Evolutionary conservation across 2,888 invertebrate species (phyloP).

Genomic region (Polia nebulosa): DNA sequence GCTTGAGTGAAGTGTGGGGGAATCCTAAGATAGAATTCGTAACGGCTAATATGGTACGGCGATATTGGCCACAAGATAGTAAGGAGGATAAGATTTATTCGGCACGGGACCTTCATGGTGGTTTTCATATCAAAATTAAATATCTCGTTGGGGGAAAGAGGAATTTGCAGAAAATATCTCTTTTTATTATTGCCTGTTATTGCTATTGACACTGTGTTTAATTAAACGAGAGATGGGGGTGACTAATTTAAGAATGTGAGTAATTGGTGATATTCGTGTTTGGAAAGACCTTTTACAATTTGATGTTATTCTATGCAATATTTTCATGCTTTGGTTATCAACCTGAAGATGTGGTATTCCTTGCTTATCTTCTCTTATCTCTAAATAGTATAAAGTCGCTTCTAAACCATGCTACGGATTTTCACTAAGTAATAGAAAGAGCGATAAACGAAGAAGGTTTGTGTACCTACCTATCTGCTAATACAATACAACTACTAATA

Average conservation of each 20-base stretch:
- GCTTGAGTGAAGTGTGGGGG: conserved; percentile 71
- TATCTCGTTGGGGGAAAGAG: conserved; percentile 77
- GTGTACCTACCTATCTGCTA: no score
- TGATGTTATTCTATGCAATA: not conserved
- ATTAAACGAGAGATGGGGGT: conserved; percentile 51
- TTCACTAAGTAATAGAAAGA: no score
- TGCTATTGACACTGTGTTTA: conserved; percentile 63
- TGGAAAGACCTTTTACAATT: not conserved
- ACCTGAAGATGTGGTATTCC: no score
- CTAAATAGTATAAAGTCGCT: no score
- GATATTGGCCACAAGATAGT: conserved; percentile 87
- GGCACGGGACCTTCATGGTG: conserved; percentile 82
- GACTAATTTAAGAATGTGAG: conserved; percentile 28
- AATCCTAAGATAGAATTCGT: conserved; percentile 85
- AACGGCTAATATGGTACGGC: conserved; percentile 88
- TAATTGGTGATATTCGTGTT: conserved; percentile 5
- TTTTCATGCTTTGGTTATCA: no score
- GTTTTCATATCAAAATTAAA: conserved; percentile 90
- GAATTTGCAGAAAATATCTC: conserved; percentile 72
- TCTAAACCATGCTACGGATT: no score
- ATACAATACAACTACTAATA: no score
- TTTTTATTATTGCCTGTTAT: conserved; percentile 62
- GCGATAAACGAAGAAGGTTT: no score
- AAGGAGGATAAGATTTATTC: conserved; percentile 87
- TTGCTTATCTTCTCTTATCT: no score